Conservation (phyloP, 2,797 vertebrate genomes). For the Helostoma temminkii region DNA sequence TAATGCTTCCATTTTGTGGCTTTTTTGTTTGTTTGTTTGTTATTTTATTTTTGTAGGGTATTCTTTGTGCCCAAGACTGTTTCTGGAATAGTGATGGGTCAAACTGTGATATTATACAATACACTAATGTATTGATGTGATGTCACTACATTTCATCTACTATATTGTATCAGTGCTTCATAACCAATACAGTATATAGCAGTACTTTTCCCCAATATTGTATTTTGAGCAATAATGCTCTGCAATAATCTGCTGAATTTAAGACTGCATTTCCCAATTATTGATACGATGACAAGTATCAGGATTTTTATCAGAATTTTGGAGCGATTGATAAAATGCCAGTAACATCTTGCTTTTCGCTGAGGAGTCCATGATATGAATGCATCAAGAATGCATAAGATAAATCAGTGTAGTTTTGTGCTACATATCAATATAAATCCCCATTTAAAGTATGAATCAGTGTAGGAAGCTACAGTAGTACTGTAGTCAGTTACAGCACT, state of each 20-base stretch:
- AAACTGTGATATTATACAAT: constrained; percentile 31
- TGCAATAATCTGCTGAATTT: constrained; percentile 63
- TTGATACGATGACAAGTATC: constrained; percentile 15
- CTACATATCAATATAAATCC: constrained; percentile 6
- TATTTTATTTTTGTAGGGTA: constrained; percentile 28
- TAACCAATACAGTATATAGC: constrained; percentile 22
- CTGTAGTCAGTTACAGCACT: constrained; percentile 12
- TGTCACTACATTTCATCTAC: constrained; percentile 44
- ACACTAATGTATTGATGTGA: constrained; percentile 30
- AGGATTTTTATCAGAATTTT: constrained; percentile 44
- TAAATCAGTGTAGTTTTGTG: constrained; percentile 18
- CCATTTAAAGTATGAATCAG: neutral
- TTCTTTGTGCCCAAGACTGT: constrained; percentile 61
- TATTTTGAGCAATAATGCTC: constrained; percentile 74
- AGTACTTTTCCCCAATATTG: constrained; percentile 55
- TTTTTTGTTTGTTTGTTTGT: too few relatives aligned
- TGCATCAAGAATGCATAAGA: constrained; percentile 12
- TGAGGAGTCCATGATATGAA: constrained; percentile 2
- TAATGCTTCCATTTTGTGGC: constrained; percentile 65
- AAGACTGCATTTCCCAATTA: constrained; percentile 32
- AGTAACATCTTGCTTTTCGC: constrained; percentile 7
- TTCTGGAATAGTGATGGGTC: constrained; percentile 50
- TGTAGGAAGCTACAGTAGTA: constrained; percentile 1
- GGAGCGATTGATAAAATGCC: constrained; percentile 12
- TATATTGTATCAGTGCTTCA: constrained; percentile 26